Conservation (phyloP, 2,797 vertebrate species). For the Poeciliopsis gracilis region DNA sequence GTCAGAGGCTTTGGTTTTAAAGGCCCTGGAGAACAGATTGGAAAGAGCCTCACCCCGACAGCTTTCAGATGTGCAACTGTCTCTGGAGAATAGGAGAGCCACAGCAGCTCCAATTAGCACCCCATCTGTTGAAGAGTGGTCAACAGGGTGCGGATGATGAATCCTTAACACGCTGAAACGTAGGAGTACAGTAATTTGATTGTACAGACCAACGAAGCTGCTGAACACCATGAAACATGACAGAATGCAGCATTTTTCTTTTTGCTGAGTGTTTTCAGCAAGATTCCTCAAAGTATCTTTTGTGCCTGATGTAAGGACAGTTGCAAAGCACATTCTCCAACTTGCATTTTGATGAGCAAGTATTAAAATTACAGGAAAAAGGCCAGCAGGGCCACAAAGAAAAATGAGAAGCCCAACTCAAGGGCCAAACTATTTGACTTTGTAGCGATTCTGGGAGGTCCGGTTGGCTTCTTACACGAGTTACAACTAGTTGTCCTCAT, state of each 20-base stretch:
- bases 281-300: slow-evolving; percentile 24
- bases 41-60: slow-evolving; percentile 45
- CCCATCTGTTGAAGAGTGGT: slow-evolving; percentile 24
- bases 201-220: slow-evolving; percentile 23
- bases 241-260: slow-evolving; percentile 21
- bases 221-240: slow-evolving; percentile 23
- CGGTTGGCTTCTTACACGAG: slow-evolving; percentile 31
- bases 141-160: slow-evolving; percentile 18
- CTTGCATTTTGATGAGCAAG: slow-evolving; percentile 35
- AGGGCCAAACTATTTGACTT: slow-evolving; percentile 50
- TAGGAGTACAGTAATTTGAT: slow-evolving; percentile 32
- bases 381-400: slow-evolving; percentile 44
- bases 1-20: slow-evolving; percentile 32
- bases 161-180: slow-evolving; percentile 39
- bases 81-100: slow-evolving; percentile 26
- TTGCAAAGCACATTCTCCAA: slow-evolving; percentile 12
- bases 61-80: slow-evolving; percentile 50
- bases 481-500: slow-evolving; percentile 42
- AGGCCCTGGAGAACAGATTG: slow-evolving; percentile 32
- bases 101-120: slow-evolving; percentile 36
- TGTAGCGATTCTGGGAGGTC: slow-evolving; percentile 46
- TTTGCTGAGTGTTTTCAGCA: slow-evolving; percentile 21
- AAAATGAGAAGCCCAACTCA: slow-evolving; percentile 50
- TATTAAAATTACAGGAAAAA: slow-evolving; percentile 24
- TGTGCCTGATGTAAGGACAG: slow-evolving; percentile 8